Evolutionary conservation across 2,797 vertebrate genomes (phyloP).

Genomic region (Catamblyrhynchus diadema): DNA sequence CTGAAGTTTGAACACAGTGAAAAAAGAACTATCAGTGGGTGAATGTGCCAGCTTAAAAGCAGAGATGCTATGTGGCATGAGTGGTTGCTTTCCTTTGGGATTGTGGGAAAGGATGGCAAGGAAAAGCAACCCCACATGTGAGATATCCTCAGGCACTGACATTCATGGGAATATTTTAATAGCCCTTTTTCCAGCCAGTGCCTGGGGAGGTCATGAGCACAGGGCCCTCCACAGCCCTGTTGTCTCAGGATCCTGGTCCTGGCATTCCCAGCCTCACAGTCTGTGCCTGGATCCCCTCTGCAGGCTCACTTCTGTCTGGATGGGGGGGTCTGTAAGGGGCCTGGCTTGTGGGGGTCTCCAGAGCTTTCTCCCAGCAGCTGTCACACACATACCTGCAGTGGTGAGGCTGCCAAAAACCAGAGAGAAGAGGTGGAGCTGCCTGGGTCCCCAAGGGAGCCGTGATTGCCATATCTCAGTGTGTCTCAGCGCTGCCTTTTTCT

Average conservation of each 20-base stretch:
- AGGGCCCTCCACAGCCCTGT: neutral
- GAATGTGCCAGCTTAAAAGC: neutral
- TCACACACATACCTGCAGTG: neutral
- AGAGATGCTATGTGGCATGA: neutral
- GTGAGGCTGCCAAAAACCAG: neutral
- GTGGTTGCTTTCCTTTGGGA: neutral
- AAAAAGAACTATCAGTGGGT: neutral
- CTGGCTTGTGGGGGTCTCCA: neutral
- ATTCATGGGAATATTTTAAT: neutral
- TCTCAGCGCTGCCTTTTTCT: neutral
- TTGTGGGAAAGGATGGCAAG: neutral
- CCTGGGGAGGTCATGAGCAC: neutral
- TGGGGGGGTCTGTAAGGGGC: neutral
- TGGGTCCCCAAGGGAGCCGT: rapidly evolving
- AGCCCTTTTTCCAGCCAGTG: neutral
- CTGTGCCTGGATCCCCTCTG: neutral
- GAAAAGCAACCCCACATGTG: neutral
- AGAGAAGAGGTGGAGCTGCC: neutral
- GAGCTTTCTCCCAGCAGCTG: neutral
- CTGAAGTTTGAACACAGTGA: conserved; percentile 9
- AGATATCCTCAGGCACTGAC: neutral
- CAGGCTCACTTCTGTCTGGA: neutral
- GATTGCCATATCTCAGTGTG: neutral
- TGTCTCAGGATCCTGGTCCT: neutral
- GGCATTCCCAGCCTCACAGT: neutral